Evolutionary conservation across 2,113 vertebrate genomes (phyloP).

Genomic region (Rhea pennata): DNA sequence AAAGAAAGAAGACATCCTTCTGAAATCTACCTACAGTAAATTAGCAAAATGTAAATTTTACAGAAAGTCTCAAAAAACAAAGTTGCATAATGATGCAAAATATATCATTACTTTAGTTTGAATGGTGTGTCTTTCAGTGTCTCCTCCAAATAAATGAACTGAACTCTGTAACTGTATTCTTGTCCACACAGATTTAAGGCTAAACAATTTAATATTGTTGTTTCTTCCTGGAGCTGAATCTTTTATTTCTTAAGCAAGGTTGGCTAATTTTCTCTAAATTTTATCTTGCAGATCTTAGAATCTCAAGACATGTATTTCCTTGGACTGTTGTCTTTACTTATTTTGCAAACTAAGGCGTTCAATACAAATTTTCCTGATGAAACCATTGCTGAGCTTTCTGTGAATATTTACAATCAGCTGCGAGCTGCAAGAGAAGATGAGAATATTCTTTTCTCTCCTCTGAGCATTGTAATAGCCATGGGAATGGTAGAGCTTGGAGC

Average conservation of each 20-base stretch:
- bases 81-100: neutral
- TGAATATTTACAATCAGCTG: constrained; percentile 92
- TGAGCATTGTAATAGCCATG: constrained; percentile 89
- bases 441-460: constrained; percentile 94
- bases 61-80: neutral
- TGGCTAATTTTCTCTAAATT: neutral
- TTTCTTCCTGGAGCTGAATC: neutral
- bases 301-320: constrained; percentile 81
- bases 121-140: neutral
- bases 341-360: constrained; percentile 79
- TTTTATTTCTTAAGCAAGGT: neutral
- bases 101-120: neutral
- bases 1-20: no score
- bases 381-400: constrained; percentile 87
- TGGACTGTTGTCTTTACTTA: constrained; percentile 81
- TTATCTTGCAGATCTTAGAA: constrained; percentile 56
- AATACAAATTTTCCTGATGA: constrained; percentile 84
- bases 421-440: constrained; percentile 86
- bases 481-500: constrained; percentile 96
- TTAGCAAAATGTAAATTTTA: no score
- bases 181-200: neutral
- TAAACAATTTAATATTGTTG: neutral
- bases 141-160: neutral
- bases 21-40: no score
- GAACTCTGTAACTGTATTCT: neutral